Percentiles rank a stretch among this genome's conserved stretches.
Evolutionary conservation across 2,888 invertebrate species (phyloP).

Genomic region (Melipona bicolor): DNA sequence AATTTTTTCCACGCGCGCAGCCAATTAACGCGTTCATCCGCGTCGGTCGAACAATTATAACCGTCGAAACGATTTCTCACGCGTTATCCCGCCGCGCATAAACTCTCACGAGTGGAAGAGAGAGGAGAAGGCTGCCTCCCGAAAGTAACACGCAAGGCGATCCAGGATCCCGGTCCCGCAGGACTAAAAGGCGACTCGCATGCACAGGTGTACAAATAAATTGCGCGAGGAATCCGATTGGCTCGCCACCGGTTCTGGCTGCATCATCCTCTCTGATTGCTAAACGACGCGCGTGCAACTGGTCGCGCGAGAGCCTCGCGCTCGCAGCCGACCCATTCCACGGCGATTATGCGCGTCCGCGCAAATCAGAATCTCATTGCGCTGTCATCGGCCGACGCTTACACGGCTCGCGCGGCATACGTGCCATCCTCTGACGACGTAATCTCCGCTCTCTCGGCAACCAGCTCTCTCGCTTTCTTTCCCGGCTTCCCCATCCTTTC

Average conservation of each 20-base stretch:
- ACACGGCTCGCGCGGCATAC: slow-evolving; percentile 47
- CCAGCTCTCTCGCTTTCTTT: slow-evolving; percentile 18
- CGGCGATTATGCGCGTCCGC: slow-evolving; percentile 70
- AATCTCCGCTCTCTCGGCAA: slow-evolving; percentile 60
- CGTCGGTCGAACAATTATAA: slow-evolving; percentile 17
- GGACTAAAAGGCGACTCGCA: slow-evolving; percentile 21
- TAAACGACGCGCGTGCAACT: slow-evolving; percentile 70
- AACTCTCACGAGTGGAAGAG: background rate
- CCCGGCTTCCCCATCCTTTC: background rate
- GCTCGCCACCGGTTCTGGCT: slow-evolving; percentile 71
- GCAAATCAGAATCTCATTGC: slow-evolving; percentile 75
- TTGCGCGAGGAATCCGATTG: slow-evolving; percentile 68
- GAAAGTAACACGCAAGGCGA: slow-evolving; percentile 15
- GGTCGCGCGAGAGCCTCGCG: slow-evolving; percentile 48
- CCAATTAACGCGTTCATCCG: slow-evolving; percentile 25
- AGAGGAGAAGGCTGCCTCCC: slow-evolving; percentile 8
- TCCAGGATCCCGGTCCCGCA: slow-evolving; percentile 55
- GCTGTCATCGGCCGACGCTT: slow-evolving; percentile 69
- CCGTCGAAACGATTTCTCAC: slow-evolving; percentile 7
- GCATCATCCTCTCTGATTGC: slow-evolving; percentile 79
- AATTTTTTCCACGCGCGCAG: too few species aligned
- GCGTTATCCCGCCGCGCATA: slow-evolving; percentile 1
- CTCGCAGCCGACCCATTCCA: slow-evolving; percentile 50
- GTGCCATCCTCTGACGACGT: slow-evolving; percentile 65
- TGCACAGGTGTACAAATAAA: slow-evolving; percentile 74